Percentiles rank a stretch among this genome's conserved stretches.
Conservation (phyloP, 2,797 vertebrate genomes). For the Thunnus albacares region DNA sequence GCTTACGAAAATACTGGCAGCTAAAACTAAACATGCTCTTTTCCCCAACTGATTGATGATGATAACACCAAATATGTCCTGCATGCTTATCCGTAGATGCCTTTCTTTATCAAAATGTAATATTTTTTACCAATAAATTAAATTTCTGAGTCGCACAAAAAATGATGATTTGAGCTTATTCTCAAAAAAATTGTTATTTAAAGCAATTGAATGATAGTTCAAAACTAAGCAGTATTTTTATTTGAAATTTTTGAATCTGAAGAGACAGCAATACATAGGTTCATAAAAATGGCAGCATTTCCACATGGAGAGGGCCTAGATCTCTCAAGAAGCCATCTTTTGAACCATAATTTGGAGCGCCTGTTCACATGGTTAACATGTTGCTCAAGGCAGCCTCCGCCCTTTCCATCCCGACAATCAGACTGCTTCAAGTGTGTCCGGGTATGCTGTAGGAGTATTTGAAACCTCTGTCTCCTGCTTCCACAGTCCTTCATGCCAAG, state of each 20-base stretch:
- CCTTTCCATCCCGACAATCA: conserved; percentile 57
- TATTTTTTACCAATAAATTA: background rate
- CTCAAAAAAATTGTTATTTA: background rate
- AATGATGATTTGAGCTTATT: background rate
- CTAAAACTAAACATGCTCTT: conserved; percentile 10
- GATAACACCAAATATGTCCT: background rate
- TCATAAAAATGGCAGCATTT: conserved; percentile 6
- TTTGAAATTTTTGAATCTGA: background rate
- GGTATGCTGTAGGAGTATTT: conserved; percentile 52
- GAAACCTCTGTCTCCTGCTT: conserved; percentile 37
- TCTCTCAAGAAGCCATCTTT: conserved; percentile 35
- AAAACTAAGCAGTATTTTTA: background rate
- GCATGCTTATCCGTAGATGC: background rate
- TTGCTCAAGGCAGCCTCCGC: conserved; percentile 52
- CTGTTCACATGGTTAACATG: conserved; percentile 48
- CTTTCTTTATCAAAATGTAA: background rate
- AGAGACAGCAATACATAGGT: background rate
- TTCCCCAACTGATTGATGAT: background rate
- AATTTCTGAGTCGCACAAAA: background rate
- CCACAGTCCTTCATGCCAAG: conserved; percentile 25
- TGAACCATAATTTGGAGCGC: conserved; percentile 39
- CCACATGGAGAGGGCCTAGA: conserved; percentile 6
- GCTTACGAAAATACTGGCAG: background rate
- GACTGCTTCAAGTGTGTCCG: conserved; percentile 44
- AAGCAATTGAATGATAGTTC: background rate